These are phyloP conservation scores for Osmerus mordax DNA, from an alignment of 2,113 vertebrate species.

Conservation along the genomic window DNA sequence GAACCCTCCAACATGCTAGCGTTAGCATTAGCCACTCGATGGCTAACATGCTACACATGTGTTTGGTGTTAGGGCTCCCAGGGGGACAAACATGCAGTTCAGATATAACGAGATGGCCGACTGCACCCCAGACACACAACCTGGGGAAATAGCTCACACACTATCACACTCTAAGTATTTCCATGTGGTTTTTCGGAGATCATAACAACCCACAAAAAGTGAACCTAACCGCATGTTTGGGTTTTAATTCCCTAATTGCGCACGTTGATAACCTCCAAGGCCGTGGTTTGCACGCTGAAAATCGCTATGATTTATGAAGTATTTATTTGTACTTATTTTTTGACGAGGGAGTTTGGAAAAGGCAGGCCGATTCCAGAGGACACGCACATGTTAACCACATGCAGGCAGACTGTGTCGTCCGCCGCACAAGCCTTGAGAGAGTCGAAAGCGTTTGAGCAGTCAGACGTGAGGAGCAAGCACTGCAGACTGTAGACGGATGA, in stretches of 20 bases:
- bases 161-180: conserved; percentile 39
- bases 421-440: conserved; percentile 38
- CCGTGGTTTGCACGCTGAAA: conserved; percentile 20
- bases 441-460: neutral
- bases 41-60: conserved; percentile 22
- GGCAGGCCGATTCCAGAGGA: conserved; percentile 11
- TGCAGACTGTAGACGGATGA: neutral
- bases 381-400: conserved; percentile 45
- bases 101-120: conserved; percentile 38
- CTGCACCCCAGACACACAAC: conserved; percentile 21
- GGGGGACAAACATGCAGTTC: conserved; percentile 19
- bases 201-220: conserved; percentile 25
- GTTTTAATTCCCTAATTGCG: conserved; percentile 48
- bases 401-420: conserved; percentile 10
- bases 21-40: conserved; percentile 1
- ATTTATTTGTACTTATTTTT: conserved; percentile 28
- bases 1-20: conserved; percentile 12
- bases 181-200: conserved; percentile 37
- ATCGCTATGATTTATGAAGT: conserved; percentile 25
- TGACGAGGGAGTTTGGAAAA: conserved; percentile 22
- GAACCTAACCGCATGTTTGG: conserved; percentile 52
- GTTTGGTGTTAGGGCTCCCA: conserved; percentile 40
- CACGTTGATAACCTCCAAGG: conserved; percentile 26
- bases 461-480: neutral
- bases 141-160: conserved; percentile 24